Evolutionary conservation across 2,888 invertebrate genomes (phyloP), one percentile per base, ranked within the genome.

Genomic region (Troides aeacus): DNA sequence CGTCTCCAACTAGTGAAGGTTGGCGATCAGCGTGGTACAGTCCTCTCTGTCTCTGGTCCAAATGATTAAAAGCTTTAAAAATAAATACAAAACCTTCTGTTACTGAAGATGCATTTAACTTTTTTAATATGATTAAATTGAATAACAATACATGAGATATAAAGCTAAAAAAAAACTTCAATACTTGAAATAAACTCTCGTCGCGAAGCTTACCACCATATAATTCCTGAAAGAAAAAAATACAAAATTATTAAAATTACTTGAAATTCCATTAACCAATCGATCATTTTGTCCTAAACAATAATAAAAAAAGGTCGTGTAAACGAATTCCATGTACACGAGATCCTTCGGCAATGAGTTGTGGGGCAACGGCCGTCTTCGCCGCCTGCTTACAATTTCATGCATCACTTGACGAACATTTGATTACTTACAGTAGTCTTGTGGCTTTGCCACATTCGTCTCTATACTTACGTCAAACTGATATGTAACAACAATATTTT

Each of bases 391-490:
- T 81, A 85, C 86, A 85, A 89, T 89, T 89, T 90, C 88, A 90
- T 82, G 90, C 87, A 80, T 87, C 87, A 89, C 85, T 89, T 85
- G 77, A 82, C 82, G 84, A 87, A 86, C 87, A 89, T 87, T 89
- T 87, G 84, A 89, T 90, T 89, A 87, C 86, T 78, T 71, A 71
- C 74, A 70, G 67, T 42, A 62, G 75, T 69, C 74, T 74, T 70
- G 69, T 72, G 74, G 71, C 72, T 68, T 73, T 75, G 81, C 82
- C 82, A 78, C 80, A 76, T 72, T 69, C 68, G 70, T 50, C 50
- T 17, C 50, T 72, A 68, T 62, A 71, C 68, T 63, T 30, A 62
- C 15, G 5, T 5, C 5, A 15, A 15, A 50, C 2, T 50, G 15
- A 50, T 50, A 50, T 18, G 50, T 50, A 50, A 50, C 18, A 50